Base-by-base conservation (phyloP, 2,797 vertebrate species). In the Novumbra hubbsi region DNA sequence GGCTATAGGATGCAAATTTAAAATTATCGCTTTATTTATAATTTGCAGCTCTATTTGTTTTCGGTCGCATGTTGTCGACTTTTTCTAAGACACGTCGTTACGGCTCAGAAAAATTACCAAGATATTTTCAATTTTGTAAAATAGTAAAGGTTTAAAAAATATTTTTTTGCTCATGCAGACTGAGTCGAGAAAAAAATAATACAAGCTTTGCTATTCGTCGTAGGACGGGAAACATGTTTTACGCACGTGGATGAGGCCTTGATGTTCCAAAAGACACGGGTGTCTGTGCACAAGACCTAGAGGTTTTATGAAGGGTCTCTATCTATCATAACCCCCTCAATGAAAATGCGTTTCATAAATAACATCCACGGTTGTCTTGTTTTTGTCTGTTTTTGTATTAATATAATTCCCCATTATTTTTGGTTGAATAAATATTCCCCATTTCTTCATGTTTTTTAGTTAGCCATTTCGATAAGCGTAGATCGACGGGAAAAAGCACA, bases 21-120 rank as follows among this genome's bases (percentile, higher is more conserved):
- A 41, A 24, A 65, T n/a, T 12, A 57, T 70, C 2, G 16, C 64
- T 65, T 34, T 38, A 81, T 84, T 74, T 69, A 73, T 74, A 52
- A 71, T 48, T n/a, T 50, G 48, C 41, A 66, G 38, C 52, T 77
- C 78, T 55, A 73, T 68, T 65, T 67, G 65, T 57, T 76, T 12
- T 32, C 41, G 32, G 32, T 72, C 34, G 19, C 48, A 52, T 49
- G 57, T 64, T 38, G 34, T 38, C 11, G 41, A 4, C 9, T 45
- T 75, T 27, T 48, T 55, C 19, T 70, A 70, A 57, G 19, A 65
- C 27, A 17, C 24, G n/a, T 73, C 24, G 57, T 17, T 68, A 16
- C 27, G 34, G 16, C 66, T 65, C 32, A 55, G 48, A 41, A 69
- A 34, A 30, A 55, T 67, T 57, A 49, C 32, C 72, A 67, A 48